Conservation (phyloP, 2,113 vertebrate genomes). For the Pomatorhinus ruficollis region DNA sequence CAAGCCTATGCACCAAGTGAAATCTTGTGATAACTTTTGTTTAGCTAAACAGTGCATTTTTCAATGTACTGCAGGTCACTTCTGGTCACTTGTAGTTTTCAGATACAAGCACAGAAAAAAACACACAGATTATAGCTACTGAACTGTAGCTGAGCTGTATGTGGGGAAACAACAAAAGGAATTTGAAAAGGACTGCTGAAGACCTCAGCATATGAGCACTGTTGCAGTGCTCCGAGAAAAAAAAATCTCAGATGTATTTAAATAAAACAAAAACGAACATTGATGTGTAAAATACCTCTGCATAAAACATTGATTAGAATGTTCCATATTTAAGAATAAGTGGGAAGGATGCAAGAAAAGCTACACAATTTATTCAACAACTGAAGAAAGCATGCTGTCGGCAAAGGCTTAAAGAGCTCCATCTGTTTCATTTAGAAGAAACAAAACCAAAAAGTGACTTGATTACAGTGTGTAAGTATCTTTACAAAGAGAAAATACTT, state of each 20-base stretch:
- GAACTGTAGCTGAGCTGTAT: not conserved
- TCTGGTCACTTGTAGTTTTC: not conserved
- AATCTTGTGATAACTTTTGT: not conserved
- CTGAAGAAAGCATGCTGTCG: not conserved
- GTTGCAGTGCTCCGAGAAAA: not conserved
- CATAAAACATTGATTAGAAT: not conserved
- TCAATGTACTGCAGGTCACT: not conserved
- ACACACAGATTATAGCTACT: not conserved
- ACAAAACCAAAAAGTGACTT: constrained; percentile 15
- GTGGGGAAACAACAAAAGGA: not conserved
- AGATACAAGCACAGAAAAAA: not conserved
- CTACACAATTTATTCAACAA: not conserved
- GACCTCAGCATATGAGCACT: not conserved
- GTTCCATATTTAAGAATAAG: constrained; percentile 10
- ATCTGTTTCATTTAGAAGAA: constrained; percentile 45
- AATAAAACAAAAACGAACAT: not conserved
- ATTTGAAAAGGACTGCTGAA: not conserved
- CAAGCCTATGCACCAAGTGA: not conserved
- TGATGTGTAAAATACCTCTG: not conserved
- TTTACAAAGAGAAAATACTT: constrained; percentile 14
- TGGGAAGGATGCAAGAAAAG: not conserved
- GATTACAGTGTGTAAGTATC: not conserved
- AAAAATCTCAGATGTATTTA: not conserved
- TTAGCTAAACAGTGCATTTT: not conserved
- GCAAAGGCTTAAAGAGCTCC: constrained; percentile 30